Percentiles rank a stretch among this genome's conserved stretches.
phyloP scores from a whole-genome alignment of 2,888 invertebrate species.

The Willowsia nigromaculata region DNA sequence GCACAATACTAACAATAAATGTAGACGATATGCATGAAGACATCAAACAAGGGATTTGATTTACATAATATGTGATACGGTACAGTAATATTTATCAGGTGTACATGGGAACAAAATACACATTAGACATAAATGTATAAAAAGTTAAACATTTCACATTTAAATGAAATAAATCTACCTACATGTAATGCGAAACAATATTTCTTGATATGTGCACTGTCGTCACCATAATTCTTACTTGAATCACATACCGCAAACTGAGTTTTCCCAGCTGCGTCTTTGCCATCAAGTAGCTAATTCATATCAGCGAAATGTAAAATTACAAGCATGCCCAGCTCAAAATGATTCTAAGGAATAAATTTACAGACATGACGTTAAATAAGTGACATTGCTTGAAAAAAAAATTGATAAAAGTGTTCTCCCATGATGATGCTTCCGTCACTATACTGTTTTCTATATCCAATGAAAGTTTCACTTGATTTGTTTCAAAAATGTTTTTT shows the following conservation, averaged over 20 bases:
- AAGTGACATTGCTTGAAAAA: not conserved
- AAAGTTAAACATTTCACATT: not conserved
- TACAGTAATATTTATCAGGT: not conserved
- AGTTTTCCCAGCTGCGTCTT: slow-evolving; percentile 63
- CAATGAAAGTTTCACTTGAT: slow-evolving; percentile 15
- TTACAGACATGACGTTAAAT: not conserved
- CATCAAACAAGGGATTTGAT: not conserved
- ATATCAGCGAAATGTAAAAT: not conserved
- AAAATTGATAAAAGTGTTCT: not conserved
- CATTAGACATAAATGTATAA: not conserved
- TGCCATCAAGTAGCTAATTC: not conserved
- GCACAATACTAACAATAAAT: not conserved
- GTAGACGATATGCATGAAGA: not conserved
- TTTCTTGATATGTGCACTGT: slow-evolving; percentile 45
- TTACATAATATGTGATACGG: not conserved
- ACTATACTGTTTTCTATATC: no score
- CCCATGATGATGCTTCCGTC: not conserved
- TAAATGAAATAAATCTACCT: not conserved
- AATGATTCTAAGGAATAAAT: not conserved
- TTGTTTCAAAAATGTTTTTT: slow-evolving; percentile 16
- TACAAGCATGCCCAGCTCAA: not conserved
- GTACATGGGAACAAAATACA: not conserved
- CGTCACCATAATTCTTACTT: slow-evolving; percentile 40
- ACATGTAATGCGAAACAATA: slow-evolving; percentile 38
- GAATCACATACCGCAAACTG: slow-evolving; percentile 35